phyloP scores from a whole-genome alignment of 2,797 vertebrate species.

The Morus bassanus region DNA sequence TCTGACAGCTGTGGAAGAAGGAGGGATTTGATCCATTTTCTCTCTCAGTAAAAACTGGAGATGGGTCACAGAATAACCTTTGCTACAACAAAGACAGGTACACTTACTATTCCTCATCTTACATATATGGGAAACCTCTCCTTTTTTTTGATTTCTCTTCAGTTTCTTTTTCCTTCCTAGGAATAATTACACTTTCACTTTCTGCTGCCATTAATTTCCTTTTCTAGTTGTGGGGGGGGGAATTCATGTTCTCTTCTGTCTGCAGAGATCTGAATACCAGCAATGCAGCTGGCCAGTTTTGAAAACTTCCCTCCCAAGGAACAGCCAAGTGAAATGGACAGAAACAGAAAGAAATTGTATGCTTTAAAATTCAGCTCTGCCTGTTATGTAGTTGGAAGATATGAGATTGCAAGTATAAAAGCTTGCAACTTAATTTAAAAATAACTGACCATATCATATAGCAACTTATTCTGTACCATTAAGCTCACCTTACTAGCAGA shows the following conservation, averaged over 20 bases:
- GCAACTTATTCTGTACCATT: conserved; percentile 3
- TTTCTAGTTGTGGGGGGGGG: neutral
- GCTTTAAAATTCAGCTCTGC: conserved; percentile 1
- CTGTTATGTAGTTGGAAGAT: neutral
- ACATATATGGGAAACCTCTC: neutral
- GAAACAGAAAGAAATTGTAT: neutral
- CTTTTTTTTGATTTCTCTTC: neutral
- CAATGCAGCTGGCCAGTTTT: neutral
- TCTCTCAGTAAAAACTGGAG: neutral
- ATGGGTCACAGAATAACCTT: neutral
- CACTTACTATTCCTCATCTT: neutral
- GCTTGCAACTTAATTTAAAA: conserved; percentile 3
- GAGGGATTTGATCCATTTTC: neutral
- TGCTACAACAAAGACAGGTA: neutral
- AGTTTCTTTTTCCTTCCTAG: neutral
- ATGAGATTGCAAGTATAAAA: neutral
- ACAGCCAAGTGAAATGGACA: neutral
- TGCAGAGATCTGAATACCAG: neutral
- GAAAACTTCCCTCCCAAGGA: neutral
- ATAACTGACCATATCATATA: neutral
- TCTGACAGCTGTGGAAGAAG: neutral
- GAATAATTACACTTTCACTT: neutral
- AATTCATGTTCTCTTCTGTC: neutral
- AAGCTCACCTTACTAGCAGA: neutral
- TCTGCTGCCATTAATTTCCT: neutral